Evolutionary conservation across 2,113 vertebrate species (phyloP).

Genomic region (Rousettus leschenaultii): DNA sequence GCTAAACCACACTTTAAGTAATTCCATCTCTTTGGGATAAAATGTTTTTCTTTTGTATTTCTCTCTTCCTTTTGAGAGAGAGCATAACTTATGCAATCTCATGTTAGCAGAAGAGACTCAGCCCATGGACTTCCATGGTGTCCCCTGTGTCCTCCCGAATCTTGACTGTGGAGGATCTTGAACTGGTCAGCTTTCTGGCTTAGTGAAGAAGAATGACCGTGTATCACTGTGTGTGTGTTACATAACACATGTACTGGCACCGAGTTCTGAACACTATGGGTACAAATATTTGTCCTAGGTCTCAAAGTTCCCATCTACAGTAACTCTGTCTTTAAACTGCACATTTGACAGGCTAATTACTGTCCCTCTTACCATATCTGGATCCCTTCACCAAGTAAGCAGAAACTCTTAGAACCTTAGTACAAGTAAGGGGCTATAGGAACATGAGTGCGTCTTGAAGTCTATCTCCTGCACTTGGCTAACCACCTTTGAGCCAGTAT

Average conservation of each 20-base stretch:
- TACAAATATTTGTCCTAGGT: neutral
- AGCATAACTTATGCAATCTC: neutral
- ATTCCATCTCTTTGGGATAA: neutral
- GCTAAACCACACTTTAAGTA: neutral
- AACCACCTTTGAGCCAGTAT: neutral
- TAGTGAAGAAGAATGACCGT: neutral
- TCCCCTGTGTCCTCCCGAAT: too few species aligned
- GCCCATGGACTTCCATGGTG: fast-evolving
- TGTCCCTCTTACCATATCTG: neutral
- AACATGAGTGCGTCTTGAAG: neutral
- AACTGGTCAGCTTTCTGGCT: neutral
- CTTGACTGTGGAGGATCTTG: neutral
- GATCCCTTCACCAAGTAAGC: neutral
- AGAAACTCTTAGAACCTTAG: neutral
- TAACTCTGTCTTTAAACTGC: neutral
- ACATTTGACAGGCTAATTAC: neutral
- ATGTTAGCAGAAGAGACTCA: neutral
- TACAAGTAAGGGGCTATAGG: neutral
- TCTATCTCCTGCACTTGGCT: neutral
- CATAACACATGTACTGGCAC: too few species aligned
- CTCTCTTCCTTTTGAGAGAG: neutral
- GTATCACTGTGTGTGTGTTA: neutral
- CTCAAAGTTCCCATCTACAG: neutral
- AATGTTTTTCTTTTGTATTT: neutral
- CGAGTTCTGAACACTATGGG: neutral